phyloP scores from a whole-genome alignment of 2,888 invertebrate species.

The Glaucopsyche alexis region DNA sequence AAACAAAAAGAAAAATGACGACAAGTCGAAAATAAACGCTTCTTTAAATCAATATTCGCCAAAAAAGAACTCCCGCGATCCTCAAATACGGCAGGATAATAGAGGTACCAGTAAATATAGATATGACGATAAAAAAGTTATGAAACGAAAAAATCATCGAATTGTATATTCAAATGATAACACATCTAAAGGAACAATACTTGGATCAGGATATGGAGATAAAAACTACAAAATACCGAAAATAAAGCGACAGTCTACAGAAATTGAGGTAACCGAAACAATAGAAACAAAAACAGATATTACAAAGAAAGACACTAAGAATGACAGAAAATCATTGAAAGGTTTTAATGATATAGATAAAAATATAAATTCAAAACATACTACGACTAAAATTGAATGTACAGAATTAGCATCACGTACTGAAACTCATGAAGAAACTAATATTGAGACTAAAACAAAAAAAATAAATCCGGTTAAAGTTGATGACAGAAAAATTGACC shows the following conservation, averaged over 20 bases:
- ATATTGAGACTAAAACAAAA: not conserved
- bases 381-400: not conserved
- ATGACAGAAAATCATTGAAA: not conserved
- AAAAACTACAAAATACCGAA: constrained; percentile 76
- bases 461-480: not conserved
- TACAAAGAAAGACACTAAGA: not conserved
- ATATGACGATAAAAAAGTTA: constrained; percentile 41
- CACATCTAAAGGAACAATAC: constrained; percentile 63
- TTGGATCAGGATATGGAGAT: constrained; percentile 64
- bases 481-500: not conserved
- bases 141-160: constrained; percentile 49
- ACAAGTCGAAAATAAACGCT: constrained; percentile 31
- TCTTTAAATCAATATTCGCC: constrained; percentile 47
- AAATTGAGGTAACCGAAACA: constrained; percentile 8
- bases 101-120: constrained; percentile 41
- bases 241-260: constrained; percentile 54
- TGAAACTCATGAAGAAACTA: not conserved
- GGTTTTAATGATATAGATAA: constrained; percentile 61
- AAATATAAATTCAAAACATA: constrained; percentile 51
- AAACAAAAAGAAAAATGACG: constrained; percentile 44
- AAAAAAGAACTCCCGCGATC: constrained; percentile 58
- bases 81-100: constrained; percentile 52
- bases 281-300: not conserved
- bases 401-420: not conserved
- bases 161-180: constrained; percentile 70